These are phyloP conservation scores for Nymphicus hollandicus DNA, from an alignment of 2,113 vertebrate genomes.

Conservation along the genomic window DNA sequence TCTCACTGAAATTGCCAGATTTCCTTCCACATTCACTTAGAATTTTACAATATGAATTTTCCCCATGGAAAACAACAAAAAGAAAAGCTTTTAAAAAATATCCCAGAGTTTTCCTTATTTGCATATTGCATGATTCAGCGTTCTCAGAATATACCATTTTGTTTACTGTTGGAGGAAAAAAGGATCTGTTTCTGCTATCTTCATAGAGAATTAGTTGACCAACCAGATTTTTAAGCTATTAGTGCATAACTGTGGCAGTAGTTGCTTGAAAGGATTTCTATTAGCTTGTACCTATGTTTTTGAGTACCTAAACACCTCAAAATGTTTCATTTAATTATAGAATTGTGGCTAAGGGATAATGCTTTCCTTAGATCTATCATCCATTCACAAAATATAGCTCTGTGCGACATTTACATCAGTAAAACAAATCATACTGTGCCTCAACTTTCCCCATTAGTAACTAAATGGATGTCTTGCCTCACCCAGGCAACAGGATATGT, in stretches of 20 bases:
- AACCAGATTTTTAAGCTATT: neutral
- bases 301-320: neutral
- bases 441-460: constrained; percentile 53
- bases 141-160: neutral
- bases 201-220: neutral
- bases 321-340: neutral
- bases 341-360: neutral
- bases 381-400: constrained; percentile 47
- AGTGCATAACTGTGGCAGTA: neutral
- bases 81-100: neutral
- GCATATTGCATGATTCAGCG: neutral
- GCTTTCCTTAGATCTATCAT: constrained; percentile 36
- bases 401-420: constrained; percentile 45
- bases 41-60: neutral
- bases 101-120: neutral
- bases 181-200: neutral
- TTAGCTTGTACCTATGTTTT: neutral
- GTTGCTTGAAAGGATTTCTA: constrained; percentile 4
- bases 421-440: constrained; percentile 48
- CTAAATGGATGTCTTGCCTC: constrained; percentile 58
- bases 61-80: accelerated
- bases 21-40: neutral
- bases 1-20: constrained; percentile 2
- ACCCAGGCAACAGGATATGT: constrained; percentile 55
- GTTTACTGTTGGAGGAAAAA: neutral